Conservation (phyloP, 2,113 vertebrate genomes). For the Tangachromis dhanisi region DNA sequence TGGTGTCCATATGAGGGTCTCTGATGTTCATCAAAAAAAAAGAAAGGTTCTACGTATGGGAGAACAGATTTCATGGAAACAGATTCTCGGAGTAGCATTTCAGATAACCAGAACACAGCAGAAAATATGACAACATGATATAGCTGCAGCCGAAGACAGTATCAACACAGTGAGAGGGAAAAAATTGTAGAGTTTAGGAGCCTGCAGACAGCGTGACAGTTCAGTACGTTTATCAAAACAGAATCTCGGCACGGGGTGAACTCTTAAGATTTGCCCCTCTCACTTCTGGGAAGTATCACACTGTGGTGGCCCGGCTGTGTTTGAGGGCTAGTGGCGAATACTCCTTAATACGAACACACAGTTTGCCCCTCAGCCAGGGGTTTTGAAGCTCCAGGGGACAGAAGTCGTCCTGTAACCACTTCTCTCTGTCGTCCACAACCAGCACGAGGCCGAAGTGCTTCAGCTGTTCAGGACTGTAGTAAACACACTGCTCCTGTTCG, state of each 20-base stretch:
- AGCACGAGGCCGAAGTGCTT: conserved; percentile 84
- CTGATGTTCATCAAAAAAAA: conserved; percentile 18
- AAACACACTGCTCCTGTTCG: conserved; percentile 53
- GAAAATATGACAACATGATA: neutral
- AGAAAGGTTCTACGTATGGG: neutral
- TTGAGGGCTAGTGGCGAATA: conserved; percentile 80
- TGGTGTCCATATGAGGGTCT: conserved; percentile 49
- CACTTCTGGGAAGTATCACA: conserved; percentile 62
- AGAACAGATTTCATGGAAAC: conserved; percentile 27
- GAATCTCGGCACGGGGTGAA: neutral
- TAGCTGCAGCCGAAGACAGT: conserved; percentile 5
- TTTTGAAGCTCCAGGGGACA: conserved; percentile 80
- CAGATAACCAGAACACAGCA: conserved; percentile 11
- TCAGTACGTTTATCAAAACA: neutral
- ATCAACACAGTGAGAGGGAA: neutral
- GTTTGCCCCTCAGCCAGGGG: conserved; percentile 74
- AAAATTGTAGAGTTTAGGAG: neutral
- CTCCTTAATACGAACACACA: conserved; percentile 83
- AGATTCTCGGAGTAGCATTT: conserved; percentile 24
- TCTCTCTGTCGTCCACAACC: conserved; percentile 71
- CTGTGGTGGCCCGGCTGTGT: conserved; percentile 79
- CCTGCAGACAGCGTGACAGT: neutral
- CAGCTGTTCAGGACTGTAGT: conserved; percentile 78
- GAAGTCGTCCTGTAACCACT: conserved; percentile 83
- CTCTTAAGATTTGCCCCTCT: neutral